Base-by-base conservation (phyloP, 2,888 invertebrate species). In the Psylliodes chrysocephalus region DNA sequence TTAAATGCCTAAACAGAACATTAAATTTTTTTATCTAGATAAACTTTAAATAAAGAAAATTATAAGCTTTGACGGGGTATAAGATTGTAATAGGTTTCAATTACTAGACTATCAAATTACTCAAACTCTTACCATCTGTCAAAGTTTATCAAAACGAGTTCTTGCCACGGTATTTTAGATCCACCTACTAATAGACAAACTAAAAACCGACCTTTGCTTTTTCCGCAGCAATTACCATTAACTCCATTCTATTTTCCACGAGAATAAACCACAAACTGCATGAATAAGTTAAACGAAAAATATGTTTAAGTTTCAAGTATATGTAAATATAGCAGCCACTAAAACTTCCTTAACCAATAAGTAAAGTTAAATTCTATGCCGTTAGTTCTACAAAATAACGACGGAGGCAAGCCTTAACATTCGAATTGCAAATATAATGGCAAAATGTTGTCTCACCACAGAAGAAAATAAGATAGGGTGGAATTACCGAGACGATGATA, bases 381-480 rank as follows among this genome's bases (percentile, higher is more conserved):
- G 69, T 69, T 71, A 70, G 67, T 69, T 72, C 67, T 66, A 69
- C 66, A 70, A 71, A 72, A 72, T 69, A 72, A 69, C 68, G 69
- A 54, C 66, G 53, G 66, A 67, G 68, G 70, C 72, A 72, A 68
- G 68, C 72, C 68, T 22, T 75, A 73, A 73, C 75, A 77, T 78
- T 77, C 79, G 79, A 79, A 78, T 78, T 79, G 79, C 79, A 78
- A 79, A 78, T 79, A 74, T 76, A 77, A 77, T 75, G 75, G 77
- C 73, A 67, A 69, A 76, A 75, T 76, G 77, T 75, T 75, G 77
- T 75, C 75, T 73, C 71, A 71, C 69, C 71, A 59, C 28, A 49
- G 25, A 59, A 44, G 69, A 59, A 51, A 59, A 49, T 49, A 59
- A 49, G 28, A 17, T 65, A 60, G 66, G 51, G 55, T 57, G 49